Conservation (phyloP, 1,140 invertebrate genomes). For the Tribolium madens region DNA sequence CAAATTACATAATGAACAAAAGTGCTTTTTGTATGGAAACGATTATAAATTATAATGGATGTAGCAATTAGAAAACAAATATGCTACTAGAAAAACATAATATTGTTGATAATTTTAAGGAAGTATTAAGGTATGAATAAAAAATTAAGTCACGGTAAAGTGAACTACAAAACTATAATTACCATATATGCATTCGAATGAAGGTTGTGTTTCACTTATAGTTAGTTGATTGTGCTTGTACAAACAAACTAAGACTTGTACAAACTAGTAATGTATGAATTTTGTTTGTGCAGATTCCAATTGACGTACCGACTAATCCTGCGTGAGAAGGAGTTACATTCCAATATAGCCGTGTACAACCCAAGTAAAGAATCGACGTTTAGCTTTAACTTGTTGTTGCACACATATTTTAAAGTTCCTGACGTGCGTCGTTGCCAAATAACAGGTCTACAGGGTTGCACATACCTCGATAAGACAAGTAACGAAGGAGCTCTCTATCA, state of each 20-base stretch:
- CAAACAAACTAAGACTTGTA: too few relatives aligned
- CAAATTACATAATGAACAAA: neutral
- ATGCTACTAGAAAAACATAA: neutral
- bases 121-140: too few relatives aligned
- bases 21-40: neutral
- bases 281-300: slow-evolving; percentile 74
- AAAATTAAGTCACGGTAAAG: neutral
- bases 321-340: slow-evolving; percentile 90
- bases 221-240: too few relatives aligned
- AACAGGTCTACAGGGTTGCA: slow-evolving; percentile 90
- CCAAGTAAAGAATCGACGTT: slow-evolving; percentile 90
- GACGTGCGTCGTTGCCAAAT: slow-evolving; percentile 92
- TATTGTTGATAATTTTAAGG: neutral
- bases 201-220: neutral
- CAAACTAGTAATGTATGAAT: neutral
- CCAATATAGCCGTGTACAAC: slow-evolving; percentile 92
- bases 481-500: slow-evolving; percentile 84
- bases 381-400: slow-evolving; percentile 92
- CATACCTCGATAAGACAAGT: slow-evolving; percentile 91
- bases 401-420: slow-evolving; percentile 96
- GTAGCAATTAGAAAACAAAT: too few relatives aligned
- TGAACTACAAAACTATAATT: neutral
- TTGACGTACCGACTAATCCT: slow-evolving; percentile 89
- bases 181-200: neutral
- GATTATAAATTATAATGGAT: too few relatives aligned